A percentile compares a stretch with the other conserved stretches of the same genome.
Conservation (phyloP, 1,140 invertebrate species). For the Rhizoglyphus robini region DNA sequence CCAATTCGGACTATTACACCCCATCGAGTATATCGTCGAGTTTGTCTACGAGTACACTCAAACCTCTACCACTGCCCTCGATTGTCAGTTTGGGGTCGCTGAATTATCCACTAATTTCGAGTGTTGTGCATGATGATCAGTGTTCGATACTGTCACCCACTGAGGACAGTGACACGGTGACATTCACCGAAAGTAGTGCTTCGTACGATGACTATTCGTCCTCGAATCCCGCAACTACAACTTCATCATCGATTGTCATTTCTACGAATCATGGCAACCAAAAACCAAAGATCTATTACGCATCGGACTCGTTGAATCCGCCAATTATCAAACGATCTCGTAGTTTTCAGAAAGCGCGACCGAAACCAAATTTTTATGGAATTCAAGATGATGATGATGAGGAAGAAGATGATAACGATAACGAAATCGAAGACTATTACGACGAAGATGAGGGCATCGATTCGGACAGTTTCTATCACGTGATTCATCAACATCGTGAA, state of each 20-base stretch:
- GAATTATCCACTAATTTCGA: neutral
- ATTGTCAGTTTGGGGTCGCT: neutral
- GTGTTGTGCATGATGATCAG: neutral
- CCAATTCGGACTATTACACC: neutral
- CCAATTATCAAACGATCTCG: neutral
- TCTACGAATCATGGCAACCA: neutral
- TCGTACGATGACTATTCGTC: neutral
- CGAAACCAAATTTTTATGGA: conserved; percentile 9
- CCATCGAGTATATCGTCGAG: neutral
- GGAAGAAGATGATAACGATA: conserved; percentile 4
- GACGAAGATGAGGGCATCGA: neutral
- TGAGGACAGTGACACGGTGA: neutral
- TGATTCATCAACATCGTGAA: neutral
- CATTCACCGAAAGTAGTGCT: neutral
- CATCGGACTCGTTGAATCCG: neutral
- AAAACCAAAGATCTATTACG: conserved; percentile 5
- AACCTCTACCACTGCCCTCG: neutral
- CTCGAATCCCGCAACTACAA: neutral
- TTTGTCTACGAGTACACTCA: neutral
- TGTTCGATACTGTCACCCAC: neutral
- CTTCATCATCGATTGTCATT: neutral
- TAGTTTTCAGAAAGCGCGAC: neutral
- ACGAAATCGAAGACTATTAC: neutral
- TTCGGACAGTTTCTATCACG: neutral
- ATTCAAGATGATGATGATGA: conserved; percentile 1